Base-by-base conservation (phyloP, 2,888 invertebrate genomes). In the Drosophila neutralis region DNA sequence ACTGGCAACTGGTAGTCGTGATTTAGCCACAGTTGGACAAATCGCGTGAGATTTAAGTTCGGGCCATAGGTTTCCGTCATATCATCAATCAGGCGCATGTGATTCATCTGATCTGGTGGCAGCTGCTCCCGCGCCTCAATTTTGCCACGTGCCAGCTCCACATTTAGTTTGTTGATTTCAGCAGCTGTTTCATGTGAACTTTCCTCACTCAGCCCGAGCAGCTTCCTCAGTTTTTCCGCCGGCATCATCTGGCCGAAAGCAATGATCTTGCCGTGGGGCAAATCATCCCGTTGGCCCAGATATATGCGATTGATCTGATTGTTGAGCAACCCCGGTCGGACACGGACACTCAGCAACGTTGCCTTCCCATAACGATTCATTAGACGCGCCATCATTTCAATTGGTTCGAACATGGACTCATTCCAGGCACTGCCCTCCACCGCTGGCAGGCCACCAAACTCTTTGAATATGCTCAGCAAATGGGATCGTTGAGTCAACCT, bases 371-470 rank as follows among this genome's bases (percentile, higher is more conserved):
- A 92, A 15, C 86, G 84, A 13, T 80, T 83, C 29, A 92, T 57
- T 0, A 92, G 76, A 0, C 70, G 63, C 3, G 87, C 92, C 71
- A 91, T 76, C 45, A 85, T 78, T 29, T 88, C 80, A 11, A 92
- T 51, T 70, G 92, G 90, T 67, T 92, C 90, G 48, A 92, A 93
- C 6, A 75, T 64, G 24, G 81, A 71, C 27, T 82, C 90, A 35
- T 84, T 67, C 92, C 92, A 93, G 5, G 70, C 65, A 0, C 51
- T 70, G 8, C 90, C 91, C 51, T 90, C 90, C 11, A 91, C 42
- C 0, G 83, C 91, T 2, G 92, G 92, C 89, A 92, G 87, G 18
- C 93, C 92, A 1, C 92, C 92, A 40, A 91, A 87, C 48, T 91
- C 91, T 21, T 82, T 82, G 54, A 92, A 35, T 13, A 91, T 36